phyloP scores from a whole-genome alignment of 2,113 vertebrate species.

The Oryzias curvinotus region DNA sequence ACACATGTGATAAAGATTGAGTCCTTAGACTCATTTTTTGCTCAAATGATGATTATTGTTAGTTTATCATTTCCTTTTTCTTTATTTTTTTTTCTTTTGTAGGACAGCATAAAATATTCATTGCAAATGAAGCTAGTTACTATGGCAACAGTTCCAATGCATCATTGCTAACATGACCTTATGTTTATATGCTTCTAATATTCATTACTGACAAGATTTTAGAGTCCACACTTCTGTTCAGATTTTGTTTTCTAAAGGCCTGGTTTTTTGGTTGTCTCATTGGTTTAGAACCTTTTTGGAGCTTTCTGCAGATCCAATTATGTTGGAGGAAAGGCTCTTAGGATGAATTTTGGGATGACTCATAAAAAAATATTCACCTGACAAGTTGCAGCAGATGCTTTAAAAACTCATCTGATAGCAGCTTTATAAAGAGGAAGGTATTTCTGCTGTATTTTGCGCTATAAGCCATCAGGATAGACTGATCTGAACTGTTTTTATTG shows the following conservation, averaged over 20 bases:
- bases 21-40: no score
- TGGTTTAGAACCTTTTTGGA: conserved; percentile 23
- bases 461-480: neutral
- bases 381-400: conserved; percentile 48
- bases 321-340: conserved; percentile 11
- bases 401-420: conserved; percentile 23
- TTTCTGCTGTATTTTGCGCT: no score
- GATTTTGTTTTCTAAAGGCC: neutral
- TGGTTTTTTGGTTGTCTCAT: no score
- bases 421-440: conserved; percentile 5
- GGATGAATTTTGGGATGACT: conserved; percentile 19
- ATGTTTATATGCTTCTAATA: no score
- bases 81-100: no score
- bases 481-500: neutral
- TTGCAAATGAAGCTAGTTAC: no score
- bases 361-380: conserved; percentile 22
- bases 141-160: no score
- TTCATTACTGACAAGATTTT: neutral
- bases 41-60: no score
- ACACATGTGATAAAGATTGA: no score
- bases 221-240: neutral
- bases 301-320: conserved; percentile 41
- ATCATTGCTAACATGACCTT: no score
- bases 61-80: no score
- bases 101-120: no score